phyloP scores from a whole-genome alignment of 2,113 vertebrate genomes.

The Tringa solitaria region DNA sequence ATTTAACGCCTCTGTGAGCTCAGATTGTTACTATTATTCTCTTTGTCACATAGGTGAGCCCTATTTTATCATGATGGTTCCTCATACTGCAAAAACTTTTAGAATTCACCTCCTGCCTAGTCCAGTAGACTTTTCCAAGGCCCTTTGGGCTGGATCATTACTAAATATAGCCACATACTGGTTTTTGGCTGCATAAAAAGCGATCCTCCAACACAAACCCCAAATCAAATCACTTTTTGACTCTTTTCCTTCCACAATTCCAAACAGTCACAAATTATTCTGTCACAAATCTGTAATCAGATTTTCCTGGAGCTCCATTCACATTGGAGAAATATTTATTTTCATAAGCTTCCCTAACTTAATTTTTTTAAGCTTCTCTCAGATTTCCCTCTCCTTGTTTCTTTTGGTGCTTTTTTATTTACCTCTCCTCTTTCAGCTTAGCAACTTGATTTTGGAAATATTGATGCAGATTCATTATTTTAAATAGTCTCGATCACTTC shows the following conservation, averaged over 20 bases:
- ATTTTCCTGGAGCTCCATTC: constrained; percentile 40
- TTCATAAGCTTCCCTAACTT: background rate
- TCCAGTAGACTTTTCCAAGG: background rate
- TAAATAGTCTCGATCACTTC: background rate
- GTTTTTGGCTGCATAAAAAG: background rate
- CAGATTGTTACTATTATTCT: background rate
- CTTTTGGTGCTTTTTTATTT: background rate
- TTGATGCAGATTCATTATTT: background rate
- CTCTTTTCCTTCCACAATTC: constrained; percentile 26
- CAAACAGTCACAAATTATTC: constrained; percentile 24
- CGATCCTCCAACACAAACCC: background rate
- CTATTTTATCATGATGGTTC: background rate
- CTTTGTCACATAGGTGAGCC: background rate
- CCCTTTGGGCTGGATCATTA: background rate
- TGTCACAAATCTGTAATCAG: constrained; percentile 16
- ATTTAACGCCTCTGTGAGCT: background rate
- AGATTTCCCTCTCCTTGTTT: background rate
- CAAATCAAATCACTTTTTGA: background rate
- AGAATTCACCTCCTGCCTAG: background rate
- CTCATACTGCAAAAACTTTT: background rate
- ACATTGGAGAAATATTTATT: constrained; percentile 28
- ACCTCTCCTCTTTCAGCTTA: background rate
- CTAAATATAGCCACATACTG: background rate
- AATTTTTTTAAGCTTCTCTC: background rate
- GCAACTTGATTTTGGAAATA: constrained; percentile 2